Percentiles rank a stretch among this genome's conserved stretches.
Evolutionary conservation across 2,797 vertebrate species (phyloP).

Genomic region (Coregonus ussuriensis): DNA sequence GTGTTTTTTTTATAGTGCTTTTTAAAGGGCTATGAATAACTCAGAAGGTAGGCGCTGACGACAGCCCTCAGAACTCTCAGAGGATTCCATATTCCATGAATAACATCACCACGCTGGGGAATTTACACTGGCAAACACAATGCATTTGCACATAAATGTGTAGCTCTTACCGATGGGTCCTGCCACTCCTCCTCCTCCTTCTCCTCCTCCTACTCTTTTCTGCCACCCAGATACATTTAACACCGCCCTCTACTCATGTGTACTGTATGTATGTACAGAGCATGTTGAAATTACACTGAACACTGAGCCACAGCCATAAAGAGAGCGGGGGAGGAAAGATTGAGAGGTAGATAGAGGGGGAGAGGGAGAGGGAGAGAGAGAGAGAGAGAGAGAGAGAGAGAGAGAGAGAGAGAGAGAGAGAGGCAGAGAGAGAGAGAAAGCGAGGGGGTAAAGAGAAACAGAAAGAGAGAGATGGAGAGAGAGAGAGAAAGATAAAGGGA

Average conservation of each 20-base stretch:
- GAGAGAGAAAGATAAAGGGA: neutral
- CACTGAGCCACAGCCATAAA: conserved; percentile 1
- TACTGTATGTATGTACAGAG: no score
- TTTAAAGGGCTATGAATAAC: conserved; percentile 62
- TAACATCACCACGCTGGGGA: conserved; percentile 62
- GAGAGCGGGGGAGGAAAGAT: conserved; percentile 9
- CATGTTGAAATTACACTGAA: no score
- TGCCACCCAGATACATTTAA: conserved; percentile 35
- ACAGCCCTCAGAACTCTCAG: conserved; percentile 34
- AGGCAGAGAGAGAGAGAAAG: conserved; percentile 21
- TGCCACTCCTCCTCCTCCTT: neutral
- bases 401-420: neutral
- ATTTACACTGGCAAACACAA: conserved; percentile 49
- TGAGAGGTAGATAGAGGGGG: neutral
- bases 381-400: neutral
- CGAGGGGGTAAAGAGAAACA: conserved; percentile 23
- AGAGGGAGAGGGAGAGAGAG: conserved; percentile 21
- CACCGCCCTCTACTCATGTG: conserved; percentile 8
- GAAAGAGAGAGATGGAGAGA: conserved; percentile 18
- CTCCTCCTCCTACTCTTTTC: conserved; percentile 34
- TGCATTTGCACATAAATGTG: conserved; percentile 67
- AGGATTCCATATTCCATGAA: conserved; percentile 63
- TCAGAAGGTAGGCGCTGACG: conserved; percentile 38
- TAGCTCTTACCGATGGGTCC: conserved; percentile 38
- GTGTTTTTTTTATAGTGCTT: conserved; percentile 52